These are phyloP conservation scores for Caranx melampygus DNA, from an alignment of 2,113 vertebrate species.

Conservation along the genomic window DNA sequence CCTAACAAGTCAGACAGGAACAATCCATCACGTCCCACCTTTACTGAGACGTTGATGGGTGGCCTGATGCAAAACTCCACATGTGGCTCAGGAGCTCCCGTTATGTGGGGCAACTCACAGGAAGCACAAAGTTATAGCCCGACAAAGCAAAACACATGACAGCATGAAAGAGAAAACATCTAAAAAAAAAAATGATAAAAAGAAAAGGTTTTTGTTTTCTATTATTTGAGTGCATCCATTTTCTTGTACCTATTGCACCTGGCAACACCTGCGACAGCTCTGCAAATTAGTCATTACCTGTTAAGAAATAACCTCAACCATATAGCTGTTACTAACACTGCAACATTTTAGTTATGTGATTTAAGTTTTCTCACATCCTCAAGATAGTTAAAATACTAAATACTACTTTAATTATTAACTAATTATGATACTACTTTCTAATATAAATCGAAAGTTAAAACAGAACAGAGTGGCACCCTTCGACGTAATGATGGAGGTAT, in stretches of 20 bases:
- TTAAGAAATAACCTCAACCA: constrained; percentile 20
- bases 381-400: too few species aligned
- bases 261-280: constrained; percentile 13
- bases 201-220: not conserved
- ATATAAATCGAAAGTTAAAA: not conserved
- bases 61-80: not conserved
- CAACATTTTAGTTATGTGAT: not conserved
- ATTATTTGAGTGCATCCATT: not conserved
- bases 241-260: not conserved
- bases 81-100: not conserved
- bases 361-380: not conserved
- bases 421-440: too few species aligned
- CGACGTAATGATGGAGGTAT: not conserved
- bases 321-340: not conserved
- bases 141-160: not conserved
- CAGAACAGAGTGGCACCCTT: not conserved
- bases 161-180: too few species aligned
- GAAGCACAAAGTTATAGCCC: not conserved
- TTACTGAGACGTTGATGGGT: not conserved
- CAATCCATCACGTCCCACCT: constrained; percentile 31
- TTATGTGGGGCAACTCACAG: not conserved
- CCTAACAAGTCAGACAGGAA: constrained; percentile 25
- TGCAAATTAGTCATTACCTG: constrained; percentile 9
- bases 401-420: too few species aligned
- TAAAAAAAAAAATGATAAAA: not conserved